Evolutionary conservation across 2,113 vertebrate genomes (phyloP).

Genomic region (Alethe castanea): DNA sequence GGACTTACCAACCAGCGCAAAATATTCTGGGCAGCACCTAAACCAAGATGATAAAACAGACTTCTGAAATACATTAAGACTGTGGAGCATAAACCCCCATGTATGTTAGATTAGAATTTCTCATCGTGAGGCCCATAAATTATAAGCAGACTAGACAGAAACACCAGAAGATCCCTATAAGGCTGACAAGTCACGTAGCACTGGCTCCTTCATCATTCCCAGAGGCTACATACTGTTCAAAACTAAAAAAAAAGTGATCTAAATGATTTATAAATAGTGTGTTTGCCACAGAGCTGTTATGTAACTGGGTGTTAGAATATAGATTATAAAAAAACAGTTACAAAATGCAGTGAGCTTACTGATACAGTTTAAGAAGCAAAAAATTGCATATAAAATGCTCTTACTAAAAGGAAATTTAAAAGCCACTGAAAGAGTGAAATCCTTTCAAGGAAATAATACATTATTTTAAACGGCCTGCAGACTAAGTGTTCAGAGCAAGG

Average conservation of each 20-base stretch:
- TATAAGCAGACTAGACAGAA: background rate
- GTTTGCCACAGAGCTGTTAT: background rate
- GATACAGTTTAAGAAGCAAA: background rate
- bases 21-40: background rate
- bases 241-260: background rate
- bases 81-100: background rate
- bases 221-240: background rate
- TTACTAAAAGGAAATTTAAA: background rate
- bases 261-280: slow-evolving; percentile 17
- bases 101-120: background rate
- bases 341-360: background rate
- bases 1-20: background rate
- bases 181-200: background rate
- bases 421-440: background rate
- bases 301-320: background rate
- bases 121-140: background rate
- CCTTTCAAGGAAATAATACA: background rate
- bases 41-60: background rate
- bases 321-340: background rate
- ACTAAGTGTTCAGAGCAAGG: background rate
- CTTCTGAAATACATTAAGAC: background rate
- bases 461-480: background rate
- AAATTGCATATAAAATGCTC: background rate
- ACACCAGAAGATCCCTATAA: background rate
- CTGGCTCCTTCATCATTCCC: background rate